phyloP scores from a whole-genome alignment of 2,888 invertebrate genomes.

The Anoncus sp. region DNA sequence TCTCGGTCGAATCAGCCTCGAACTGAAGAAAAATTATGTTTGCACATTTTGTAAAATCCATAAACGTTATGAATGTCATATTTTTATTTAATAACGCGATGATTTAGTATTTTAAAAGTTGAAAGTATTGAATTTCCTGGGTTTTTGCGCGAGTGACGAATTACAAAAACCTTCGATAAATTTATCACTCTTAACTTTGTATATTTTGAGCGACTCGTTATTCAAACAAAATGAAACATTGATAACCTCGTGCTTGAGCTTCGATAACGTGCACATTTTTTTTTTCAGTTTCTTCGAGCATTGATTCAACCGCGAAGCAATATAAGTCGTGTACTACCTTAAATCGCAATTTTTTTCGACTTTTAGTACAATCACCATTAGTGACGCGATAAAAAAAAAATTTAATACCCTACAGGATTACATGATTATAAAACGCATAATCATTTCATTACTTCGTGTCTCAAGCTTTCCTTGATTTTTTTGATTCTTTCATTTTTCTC shows the following conservation, averaged over 20 bases:
- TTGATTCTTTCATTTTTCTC: conserved; percentile 23
- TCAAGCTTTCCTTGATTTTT: conserved; percentile 27
- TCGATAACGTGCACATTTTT: not conserved
- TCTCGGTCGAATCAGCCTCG: not conserved
- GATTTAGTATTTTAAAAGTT: not conserved
- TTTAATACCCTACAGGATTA: conserved; percentile 50
- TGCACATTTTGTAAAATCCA: not conserved
- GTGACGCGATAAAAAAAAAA: conserved; percentile 27
- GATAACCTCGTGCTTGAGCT: not conserved
- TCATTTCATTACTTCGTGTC: conserved; percentile 17
- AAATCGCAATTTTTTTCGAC: not conserved
- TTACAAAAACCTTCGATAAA: too few species aligned
- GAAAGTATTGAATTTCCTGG: too few species aligned
- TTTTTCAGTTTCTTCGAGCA: not conserved
- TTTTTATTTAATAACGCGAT: not conserved
- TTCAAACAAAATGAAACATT: not conserved
- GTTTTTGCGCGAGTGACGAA: too few species aligned
- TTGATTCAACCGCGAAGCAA: not conserved
- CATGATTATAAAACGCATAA: conserved; percentile 53
- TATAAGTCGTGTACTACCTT: not conserved
- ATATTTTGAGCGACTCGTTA: not conserved
- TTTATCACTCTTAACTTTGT: too few species aligned
- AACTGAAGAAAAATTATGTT: not conserved
- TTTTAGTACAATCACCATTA: conserved; percentile 7
- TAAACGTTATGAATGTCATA: not conserved